phyloP scores from a whole-genome alignment of 2,888 invertebrate genomes.

The Icerya purchasi region DNA sequence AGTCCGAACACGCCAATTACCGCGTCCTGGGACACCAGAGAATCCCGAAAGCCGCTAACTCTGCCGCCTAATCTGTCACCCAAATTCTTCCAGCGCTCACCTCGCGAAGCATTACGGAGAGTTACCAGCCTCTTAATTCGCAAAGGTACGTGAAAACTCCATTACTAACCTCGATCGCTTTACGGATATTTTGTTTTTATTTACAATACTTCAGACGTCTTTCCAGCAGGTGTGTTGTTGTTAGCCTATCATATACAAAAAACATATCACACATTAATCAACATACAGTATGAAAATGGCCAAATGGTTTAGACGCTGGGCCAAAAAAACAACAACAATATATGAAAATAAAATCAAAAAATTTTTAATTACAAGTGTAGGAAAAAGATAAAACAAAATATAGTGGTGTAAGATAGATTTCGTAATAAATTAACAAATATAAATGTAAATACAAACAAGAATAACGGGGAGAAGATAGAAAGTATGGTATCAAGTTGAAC shows the following conservation, averaged over 20 bases:
- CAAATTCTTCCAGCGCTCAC: constrained; percentile 73
- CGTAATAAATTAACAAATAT: neutral
- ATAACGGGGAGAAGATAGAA: neutral
- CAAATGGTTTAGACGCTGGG: no score
- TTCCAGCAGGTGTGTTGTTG: no score
- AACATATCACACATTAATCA: no score
- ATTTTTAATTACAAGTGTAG: no score
- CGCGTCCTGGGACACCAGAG: constrained; percentile 25
- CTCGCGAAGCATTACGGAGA: constrained; percentile 62
- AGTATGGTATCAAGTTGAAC: no score
- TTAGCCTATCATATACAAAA: no score
- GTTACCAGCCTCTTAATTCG: constrained; percentile 73
- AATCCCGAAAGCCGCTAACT: constrained; percentile 56
- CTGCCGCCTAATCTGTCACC: constrained; percentile 71
- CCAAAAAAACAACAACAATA: no score
- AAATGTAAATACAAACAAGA: neutral
- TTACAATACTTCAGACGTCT: no score
- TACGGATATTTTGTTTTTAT: no score
- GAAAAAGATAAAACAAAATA: neutral
- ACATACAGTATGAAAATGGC: no score
- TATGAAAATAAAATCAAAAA: no score
- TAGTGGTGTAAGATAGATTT: neutral
- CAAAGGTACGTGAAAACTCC: constrained; percentile 56
- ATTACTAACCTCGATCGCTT: no score
- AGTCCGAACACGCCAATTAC: constrained; percentile 18